These are phyloP conservation scores for Neodon shergylaensis DNA, from an alignment of 2,113 vertebrate species.

Conservation along the genomic window DNA sequence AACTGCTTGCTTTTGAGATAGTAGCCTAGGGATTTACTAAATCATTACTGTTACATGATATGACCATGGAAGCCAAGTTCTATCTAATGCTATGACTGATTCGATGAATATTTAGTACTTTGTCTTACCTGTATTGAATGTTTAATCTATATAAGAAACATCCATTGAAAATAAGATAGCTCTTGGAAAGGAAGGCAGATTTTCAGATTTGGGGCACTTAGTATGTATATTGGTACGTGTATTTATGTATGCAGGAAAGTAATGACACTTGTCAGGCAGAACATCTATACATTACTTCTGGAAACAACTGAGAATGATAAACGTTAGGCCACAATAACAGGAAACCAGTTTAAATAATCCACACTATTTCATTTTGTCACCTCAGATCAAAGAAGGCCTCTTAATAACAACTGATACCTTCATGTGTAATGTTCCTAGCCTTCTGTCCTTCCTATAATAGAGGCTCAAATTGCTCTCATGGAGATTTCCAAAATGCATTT, in stretches of 20 bases:
- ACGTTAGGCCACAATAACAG: not conserved
- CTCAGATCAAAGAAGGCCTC: not conserved
- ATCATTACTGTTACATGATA: not conserved
- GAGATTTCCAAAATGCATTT: not conserved
- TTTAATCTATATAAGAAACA: not conserved
- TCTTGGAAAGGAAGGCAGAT: not conserved
- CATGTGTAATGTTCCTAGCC: not conserved
- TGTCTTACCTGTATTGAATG: not conserved
- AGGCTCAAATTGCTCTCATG: not conserved
- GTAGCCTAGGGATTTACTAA: not conserved
- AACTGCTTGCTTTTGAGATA: not conserved
- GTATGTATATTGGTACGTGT: not conserved
- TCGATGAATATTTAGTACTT: not conserved
- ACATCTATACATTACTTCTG: not conserved
- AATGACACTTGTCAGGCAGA: not conserved
- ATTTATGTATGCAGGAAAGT: not conserved
- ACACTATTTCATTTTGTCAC: not conserved
- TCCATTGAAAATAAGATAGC: slow-evolving; percentile 37
- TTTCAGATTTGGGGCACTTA: not conserved
- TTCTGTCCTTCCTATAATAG: not conserved
- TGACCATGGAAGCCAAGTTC: not conserved
- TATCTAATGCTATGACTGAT: not conserved
- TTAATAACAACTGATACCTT: not conserved
- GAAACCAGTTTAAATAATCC: not conserved
- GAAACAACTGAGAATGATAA: not conserved